Conservation (phyloP, 2,888 invertebrate species). For the Tinea pellionella region DNA sequence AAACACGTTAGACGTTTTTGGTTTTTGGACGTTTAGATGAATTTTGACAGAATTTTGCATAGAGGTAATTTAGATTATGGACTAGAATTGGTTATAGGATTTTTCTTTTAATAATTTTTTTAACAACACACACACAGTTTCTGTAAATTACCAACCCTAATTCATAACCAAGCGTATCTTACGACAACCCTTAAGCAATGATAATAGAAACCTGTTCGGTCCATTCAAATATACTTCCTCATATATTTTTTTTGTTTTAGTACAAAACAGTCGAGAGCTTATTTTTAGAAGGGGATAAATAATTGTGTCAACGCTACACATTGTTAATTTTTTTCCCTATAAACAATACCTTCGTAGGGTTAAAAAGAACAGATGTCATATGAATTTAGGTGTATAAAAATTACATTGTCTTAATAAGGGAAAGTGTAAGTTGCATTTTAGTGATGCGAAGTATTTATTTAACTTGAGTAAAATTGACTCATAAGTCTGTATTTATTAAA, state of each 20-base stretch:
- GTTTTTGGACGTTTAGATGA: too few species aligned
- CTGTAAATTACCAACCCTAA: constrained; percentile 6
- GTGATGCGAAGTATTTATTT: constrained; percentile 19
- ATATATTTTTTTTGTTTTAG: constrained; percentile 62
- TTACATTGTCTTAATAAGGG: constrained; percentile 51
- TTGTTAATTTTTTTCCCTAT: constrained; percentile 35
- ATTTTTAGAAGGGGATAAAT: constrained; percentile 20
- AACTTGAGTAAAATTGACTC: too few species aligned
- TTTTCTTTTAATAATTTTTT: background rate
- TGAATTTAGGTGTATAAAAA: constrained; percentile 18
- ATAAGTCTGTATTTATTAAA: too few species aligned
- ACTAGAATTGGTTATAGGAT: background rate
- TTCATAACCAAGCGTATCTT: constrained; percentile 40
- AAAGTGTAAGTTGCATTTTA: constrained; percentile 35
- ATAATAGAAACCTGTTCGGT: constrained; percentile 62
- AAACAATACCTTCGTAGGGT: constrained; percentile 45
- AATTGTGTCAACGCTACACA: constrained; percentile 59
- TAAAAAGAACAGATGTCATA: constrained; percentile 44
- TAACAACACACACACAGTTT: too few species aligned
- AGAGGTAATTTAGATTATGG: too few species aligned
- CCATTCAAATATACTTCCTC: constrained; percentile 29
- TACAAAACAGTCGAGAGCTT: constrained; percentile 22
- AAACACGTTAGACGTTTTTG: too few species aligned
- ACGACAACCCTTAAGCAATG: constrained; percentile 53
- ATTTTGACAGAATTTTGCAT: too few species aligned